Conservation (phyloP, 2,888 invertebrate species). For the Pollenia angustigena region DNA sequence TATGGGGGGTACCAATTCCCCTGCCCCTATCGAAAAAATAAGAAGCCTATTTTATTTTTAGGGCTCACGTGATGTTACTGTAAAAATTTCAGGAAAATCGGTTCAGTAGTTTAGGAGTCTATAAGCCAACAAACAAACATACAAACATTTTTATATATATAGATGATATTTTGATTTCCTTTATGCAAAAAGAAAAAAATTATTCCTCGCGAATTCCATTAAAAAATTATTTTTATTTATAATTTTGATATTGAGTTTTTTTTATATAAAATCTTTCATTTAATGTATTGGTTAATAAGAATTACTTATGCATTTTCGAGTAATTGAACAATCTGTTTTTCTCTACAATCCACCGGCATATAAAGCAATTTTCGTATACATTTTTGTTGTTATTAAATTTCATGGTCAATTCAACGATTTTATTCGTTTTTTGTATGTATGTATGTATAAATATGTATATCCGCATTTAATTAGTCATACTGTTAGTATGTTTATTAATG, state of each 20-base stretch:
- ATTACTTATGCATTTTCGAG: constrained; percentile 16
- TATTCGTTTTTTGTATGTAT: not conserved
- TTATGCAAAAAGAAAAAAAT: not conserved
- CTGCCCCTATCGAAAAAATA: no score
- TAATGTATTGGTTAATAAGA: constrained; percentile 16
- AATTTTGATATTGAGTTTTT: not conserved
- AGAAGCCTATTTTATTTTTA: no score
- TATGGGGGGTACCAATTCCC: no score
- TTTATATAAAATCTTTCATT: constrained; percentile 13
- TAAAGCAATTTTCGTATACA: constrained; percentile 14
- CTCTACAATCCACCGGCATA: constrained; percentile 40
- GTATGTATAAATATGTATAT: constrained; percentile 21
- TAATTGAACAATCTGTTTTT: constrained; percentile 51
- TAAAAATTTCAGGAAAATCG: no score
- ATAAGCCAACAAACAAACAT: no score
- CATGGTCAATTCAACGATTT: constrained; percentile 50
- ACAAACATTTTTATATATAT: no score
- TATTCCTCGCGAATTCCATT: not conserved
- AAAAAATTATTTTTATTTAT: not conserved
- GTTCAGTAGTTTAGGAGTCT: no score
- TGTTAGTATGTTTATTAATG: not conserved
- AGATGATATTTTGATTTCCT: no score
- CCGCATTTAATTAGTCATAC: constrained; percentile 63
- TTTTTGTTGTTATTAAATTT: constrained; percentile 36
- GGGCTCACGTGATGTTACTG: no score